Evolutionary conservation across 2,888 invertebrate genomes (phyloP).

Genomic region (Myathropa florea): DNA sequence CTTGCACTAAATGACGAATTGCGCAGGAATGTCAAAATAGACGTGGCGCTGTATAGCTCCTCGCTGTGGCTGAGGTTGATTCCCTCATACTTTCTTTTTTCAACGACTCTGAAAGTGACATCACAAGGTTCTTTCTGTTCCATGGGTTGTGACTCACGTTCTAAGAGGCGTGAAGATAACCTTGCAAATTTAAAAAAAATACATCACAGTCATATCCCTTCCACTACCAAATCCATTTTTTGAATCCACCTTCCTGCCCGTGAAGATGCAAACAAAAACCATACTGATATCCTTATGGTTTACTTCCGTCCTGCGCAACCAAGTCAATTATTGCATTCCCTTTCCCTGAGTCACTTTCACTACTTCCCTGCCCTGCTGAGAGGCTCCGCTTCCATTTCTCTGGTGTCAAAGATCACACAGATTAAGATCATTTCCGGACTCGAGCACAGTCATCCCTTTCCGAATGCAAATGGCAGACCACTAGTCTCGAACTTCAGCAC

Average conservation of each 20-base stretch:
- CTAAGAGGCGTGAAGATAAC: not conserved
- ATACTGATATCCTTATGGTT: not conserved
- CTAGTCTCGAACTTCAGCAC: not conserved
- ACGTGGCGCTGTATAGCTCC: too few relatives aligned
- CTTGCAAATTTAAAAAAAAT: not conserved
- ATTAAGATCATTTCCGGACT: not conserved
- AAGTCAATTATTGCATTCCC: not conserved
- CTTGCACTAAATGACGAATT: too few relatives aligned
- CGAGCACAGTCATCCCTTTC: not conserved
- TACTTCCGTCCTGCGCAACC: not conserved
- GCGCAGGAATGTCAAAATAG: too few relatives aligned
- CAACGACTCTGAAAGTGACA: too few relatives aligned
- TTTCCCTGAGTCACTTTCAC: not conserved
- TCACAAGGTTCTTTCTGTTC: too few relatives aligned
- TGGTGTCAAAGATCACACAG: not conserved
- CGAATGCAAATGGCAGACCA: not conserved
- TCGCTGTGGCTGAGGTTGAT: too few relatives aligned
- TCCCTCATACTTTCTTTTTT: too few relatives aligned
- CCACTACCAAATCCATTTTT: not conserved
- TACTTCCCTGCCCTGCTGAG: not conserved
- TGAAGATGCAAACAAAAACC: not conserved
- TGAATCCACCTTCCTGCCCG: not conserved
- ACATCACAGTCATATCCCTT: not conserved
- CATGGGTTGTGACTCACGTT: too few relatives aligned
- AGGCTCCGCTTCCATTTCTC: not conserved